phyloP scores from a whole-genome alignment of 53 echinoderm and acorn worm genomes.

The Henricia sp. region DNA sequence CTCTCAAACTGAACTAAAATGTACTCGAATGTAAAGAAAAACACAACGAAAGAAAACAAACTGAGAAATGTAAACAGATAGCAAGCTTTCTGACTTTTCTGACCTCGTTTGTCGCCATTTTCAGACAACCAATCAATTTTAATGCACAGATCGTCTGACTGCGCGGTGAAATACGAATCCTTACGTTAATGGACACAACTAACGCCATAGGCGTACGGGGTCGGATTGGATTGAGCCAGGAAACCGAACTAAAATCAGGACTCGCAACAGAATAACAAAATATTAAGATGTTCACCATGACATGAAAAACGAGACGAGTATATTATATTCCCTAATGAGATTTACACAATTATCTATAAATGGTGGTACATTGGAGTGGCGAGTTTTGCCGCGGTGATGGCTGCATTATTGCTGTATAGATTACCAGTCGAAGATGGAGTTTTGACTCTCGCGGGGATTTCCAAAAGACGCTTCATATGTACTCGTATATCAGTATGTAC shows the following conservation, averaged over 20 bases:
- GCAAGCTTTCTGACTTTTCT: neutral
- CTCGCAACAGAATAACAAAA: neutral
- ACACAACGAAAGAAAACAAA: neutral
- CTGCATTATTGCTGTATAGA: neutral
- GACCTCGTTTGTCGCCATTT: slow-evolving; percentile 23
- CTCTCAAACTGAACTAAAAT: no score
- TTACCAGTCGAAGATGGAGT: no score
- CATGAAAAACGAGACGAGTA: slow-evolving; percentile 47
- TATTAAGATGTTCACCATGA: slow-evolving; percentile 5
- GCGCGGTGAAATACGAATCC: slow-evolving; percentile 46
- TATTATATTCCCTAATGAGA: slow-evolving; percentile 36
- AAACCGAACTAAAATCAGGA: neutral
- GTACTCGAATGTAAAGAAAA: no score
- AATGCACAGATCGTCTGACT: slow-evolving; percentile 43
- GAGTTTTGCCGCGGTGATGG: neutral
- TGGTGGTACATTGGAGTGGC: slow-evolving; percentile 8
- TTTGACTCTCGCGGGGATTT: no score
- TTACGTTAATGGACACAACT: slow-evolving; percentile 35
- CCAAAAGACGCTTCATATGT: no score
- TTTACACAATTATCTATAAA: slow-evolving; percentile 25
- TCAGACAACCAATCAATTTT: slow-evolving; percentile 48
- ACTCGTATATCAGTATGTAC: no score
- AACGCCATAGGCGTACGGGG: neutral
- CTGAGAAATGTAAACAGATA: neutral
- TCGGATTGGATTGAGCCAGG: slow-evolving; percentile 19